These are phyloP conservation scores for Heterotis niloticus DNA, from an alignment of 2,113 vertebrate species.

Conservation along the genomic window DNA sequence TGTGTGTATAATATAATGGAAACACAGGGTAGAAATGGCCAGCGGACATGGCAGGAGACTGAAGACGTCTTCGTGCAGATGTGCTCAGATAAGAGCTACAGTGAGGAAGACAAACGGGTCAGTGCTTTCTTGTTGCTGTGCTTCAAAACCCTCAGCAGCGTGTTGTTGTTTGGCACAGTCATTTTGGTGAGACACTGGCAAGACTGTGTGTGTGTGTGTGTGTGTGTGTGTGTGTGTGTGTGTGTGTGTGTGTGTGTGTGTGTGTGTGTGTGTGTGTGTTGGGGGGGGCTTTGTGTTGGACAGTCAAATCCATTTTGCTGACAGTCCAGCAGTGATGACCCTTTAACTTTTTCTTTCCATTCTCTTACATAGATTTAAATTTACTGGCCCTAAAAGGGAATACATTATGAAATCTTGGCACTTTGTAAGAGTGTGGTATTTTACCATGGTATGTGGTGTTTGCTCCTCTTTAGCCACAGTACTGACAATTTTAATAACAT, in stretches of 20 bases:
- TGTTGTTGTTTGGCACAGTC: too few relatives aligned
- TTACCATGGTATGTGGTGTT: constrained; percentile 18
- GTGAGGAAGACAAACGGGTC: too few relatives aligned
- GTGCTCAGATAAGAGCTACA: too few relatives aligned
- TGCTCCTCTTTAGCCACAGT: constrained; percentile 13
- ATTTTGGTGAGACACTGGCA: too few relatives aligned
- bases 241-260: background rate
- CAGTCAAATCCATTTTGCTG: background rate
- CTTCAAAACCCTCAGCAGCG: too few relatives aligned
- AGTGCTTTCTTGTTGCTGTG: too few relatives aligned
- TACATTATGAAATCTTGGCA: background rate
- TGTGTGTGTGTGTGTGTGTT: background rate
- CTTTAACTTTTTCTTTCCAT: background rate
- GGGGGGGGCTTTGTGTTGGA: background rate
- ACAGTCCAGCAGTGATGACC: background rate
- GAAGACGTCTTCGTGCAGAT: too few relatives aligned
- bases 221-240: background rate
- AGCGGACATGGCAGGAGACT: too few relatives aligned
- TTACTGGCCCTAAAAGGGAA: constrained; percentile 15
- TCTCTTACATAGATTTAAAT: constrained; percentile 2
- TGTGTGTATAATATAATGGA: background rate
- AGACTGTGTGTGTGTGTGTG: background rate
- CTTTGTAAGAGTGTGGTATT: constrained; percentile 13
- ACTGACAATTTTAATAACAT: background rate
- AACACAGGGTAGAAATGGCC: background rate